Base-by-base conservation (phyloP, 2,888 invertebrate species). In the Ephialtes manifestator region DNA sequence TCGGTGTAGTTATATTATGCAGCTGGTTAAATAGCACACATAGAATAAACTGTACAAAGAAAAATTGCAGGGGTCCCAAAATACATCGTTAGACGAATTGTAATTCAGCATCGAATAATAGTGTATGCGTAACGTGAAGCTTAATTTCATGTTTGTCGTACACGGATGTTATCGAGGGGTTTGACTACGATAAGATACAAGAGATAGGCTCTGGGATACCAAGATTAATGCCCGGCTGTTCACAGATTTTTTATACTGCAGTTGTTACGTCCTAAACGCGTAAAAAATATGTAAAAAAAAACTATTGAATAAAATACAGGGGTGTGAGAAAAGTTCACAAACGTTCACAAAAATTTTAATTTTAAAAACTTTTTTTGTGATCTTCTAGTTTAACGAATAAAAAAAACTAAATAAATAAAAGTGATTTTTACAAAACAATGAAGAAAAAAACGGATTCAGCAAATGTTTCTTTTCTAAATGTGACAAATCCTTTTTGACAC, bases 151-250 rank as follows among this genome's bases (percentile, higher is more conserved):
- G 63, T 39, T 13, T 28, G 63, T 35, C 60, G n/a, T 31, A 58
- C 55, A 20, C 35, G 24, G 53, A 28, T 35, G 53, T 80, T 65
- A 80, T 80, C 79, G 65, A 53, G 13, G 63, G 65, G 72, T 48
- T 71, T 24, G n/a, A 20, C 31, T 13, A 51, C 35, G 63, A 80
- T 80, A 72, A 80, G 79, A 71, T 72, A 35, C n/a, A 35, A 63
- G 63, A 51, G 72, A 79, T 60, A 71, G 48, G 20, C 20, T 1
- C 48, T 60, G 13, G 13, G 39, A 43, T 53, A 53, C 15, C 31
- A n/a, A 63, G 71, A 80, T 79, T 24, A 71, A 72, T 72, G 72
- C 63, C 71, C 65, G 79, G 63, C 7, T n/a, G 39, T 80, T 72
- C 72, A 55, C 72, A 72, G 20, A 39, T 72, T 71, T 72, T 65